A percentile compares a stretch with the other conserved stretches of the same genome.
These are phyloP conservation scores for Elysia chlorotica DNA, from an alignment of 1,140 invertebrate species.

Conservation along the genomic window DNA sequence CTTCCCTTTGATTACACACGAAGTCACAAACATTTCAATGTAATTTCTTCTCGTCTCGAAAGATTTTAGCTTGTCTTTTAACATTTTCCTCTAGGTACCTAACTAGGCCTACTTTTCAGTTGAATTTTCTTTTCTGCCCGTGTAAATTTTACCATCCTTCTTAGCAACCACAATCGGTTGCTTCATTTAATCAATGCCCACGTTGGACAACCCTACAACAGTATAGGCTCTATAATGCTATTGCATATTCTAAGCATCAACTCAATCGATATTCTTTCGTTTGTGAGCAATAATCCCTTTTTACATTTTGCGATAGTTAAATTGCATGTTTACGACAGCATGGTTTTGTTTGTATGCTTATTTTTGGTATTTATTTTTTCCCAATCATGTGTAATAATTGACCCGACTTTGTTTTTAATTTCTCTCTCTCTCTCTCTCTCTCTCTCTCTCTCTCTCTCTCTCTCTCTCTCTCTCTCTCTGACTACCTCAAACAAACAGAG, in stretches of 20 bases:
- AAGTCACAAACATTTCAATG: no score
- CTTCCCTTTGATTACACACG: no score
- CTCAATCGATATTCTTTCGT: background rate
- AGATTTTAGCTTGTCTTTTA: no score
- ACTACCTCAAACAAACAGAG: background rate
- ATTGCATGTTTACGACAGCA: background rate
- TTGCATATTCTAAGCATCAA: background rate
- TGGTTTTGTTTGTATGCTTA: background rate
- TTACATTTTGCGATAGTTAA: background rate
- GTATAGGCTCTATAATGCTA: background rate
- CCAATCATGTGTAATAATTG: no score
- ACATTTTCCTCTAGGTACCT: no score
- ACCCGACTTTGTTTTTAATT: constrained; percentile 10
- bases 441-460: constrained; percentile 17
- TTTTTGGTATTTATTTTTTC: no score
- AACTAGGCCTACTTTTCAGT: no score
- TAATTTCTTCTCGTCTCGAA: no score
- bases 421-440: constrained; percentile 24
- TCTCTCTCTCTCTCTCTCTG: constrained; percentile 5
- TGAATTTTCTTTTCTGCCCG: no score
- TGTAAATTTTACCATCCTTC: no score
- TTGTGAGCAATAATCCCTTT: background rate
- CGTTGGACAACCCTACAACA: background rate
- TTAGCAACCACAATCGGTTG: no score
- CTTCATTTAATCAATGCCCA: no score